These are phyloP conservation scores for Trachelipus rathkii DNA, from an alignment of 1,140 invertebrate genomes.

Conservation along the genomic window DNA sequence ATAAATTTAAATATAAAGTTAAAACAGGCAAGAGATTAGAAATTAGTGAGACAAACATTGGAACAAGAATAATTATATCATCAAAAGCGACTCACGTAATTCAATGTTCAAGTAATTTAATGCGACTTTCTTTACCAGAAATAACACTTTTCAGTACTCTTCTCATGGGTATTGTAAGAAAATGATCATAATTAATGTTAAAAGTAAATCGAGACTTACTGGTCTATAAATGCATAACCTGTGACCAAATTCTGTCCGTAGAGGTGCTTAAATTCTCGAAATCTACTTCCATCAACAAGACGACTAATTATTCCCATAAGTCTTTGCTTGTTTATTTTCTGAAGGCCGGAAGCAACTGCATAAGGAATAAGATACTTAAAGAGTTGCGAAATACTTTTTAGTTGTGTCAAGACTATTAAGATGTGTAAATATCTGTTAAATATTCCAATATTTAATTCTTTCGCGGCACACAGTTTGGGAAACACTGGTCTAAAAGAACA, in stretches of 20 bases:
- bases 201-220: constrained; percentile 32
- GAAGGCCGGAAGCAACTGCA: constrained; percentile 38
- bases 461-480: no score
- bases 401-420: no score
- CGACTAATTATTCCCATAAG: constrained; percentile 46
- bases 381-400: background rate
- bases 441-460: no score
- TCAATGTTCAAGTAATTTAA: no score
- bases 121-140: no score
- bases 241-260: constrained; percentile 48
- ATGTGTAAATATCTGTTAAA: no score
- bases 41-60: no score
- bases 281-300: constrained; percentile 48
- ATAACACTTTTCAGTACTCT: background rate
- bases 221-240: constrained; percentile 47
- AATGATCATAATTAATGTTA: background rate
- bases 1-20: no score
- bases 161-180: background rate
- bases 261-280: constrained; percentile 48
- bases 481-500: no score
- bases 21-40: no score
- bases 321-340: constrained; percentile 24
- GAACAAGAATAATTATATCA: no score
- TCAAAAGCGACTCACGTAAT: no score
- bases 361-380: constrained; percentile 16